Conservation (phyloP, 2,888 invertebrate species). For the Ophioninae sp. region DNA sequence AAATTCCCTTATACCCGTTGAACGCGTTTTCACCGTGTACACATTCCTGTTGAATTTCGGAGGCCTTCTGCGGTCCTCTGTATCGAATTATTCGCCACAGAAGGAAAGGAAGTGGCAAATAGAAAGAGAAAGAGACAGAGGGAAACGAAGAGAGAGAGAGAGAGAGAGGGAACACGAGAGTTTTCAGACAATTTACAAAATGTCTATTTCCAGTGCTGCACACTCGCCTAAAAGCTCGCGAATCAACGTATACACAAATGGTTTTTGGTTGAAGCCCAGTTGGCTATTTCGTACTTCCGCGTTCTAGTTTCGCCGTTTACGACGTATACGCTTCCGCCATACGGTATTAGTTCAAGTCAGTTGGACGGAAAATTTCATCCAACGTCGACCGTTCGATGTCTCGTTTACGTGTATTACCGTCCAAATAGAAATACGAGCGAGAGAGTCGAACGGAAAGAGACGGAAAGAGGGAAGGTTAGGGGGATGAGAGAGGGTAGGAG, state of each 20-base stretch:
- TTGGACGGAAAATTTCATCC: constrained; percentile 40
- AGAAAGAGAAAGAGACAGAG: neutral
- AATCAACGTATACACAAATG: constrained; percentile 1
- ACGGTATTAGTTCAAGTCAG: constrained; percentile 12
- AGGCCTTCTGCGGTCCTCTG: constrained; percentile 18
- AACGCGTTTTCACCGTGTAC: neutral
- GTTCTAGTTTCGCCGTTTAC: constrained; percentile 39
- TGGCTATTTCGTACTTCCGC: constrained; percentile 20
- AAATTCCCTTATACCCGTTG: constrained; percentile 39
- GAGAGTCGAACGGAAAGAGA: constrained; percentile 17
- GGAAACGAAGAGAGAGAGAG: neutral
- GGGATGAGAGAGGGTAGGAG: neutral
- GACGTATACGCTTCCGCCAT: constrained; percentile 2
- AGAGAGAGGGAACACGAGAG: neutral
- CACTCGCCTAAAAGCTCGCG: constrained; percentile 31
- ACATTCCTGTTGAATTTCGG: constrained; percentile 19
- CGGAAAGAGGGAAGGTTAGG: neutral
- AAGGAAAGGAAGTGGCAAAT: neutral
- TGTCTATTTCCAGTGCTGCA: constrained; percentile 40
- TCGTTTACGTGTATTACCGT: constrained; percentile 12
- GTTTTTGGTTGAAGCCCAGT: constrained; percentile 19
- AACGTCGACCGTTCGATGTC: constrained; percentile 37
- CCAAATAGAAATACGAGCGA: constrained; percentile 12
- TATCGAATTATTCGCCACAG: constrained; percentile 37
- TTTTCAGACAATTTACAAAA: constrained; percentile 54